Percentiles rank a stretch among this genome's conserved stretches.
phyloP scores from a whole-genome alignment of 2,888 invertebrate genomes.

The Harpagoxenus sublaevis region DNA sequence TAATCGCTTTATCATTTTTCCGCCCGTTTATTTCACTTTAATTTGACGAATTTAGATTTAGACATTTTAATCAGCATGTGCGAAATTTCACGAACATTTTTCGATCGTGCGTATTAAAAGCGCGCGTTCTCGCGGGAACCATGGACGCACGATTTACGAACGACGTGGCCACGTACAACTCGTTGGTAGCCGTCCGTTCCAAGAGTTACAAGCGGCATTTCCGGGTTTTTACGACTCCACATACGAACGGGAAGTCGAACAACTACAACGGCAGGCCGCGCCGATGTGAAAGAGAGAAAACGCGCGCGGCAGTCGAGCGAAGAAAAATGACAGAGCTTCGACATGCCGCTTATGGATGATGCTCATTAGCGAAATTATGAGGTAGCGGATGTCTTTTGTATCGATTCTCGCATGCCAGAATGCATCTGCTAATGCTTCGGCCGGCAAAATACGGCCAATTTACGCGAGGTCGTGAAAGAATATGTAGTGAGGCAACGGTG shows the following conservation, averaged over 20 bases:
- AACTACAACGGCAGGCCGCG: background rate
- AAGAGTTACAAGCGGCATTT: constrained; percentile 34
- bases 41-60: constrained; percentile 7
- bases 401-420: constrained; percentile 43
- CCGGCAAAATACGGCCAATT: constrained; percentile 6
- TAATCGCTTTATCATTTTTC: background rate
- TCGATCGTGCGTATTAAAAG: background rate
- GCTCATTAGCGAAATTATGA: constrained; percentile 74
- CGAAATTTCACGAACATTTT: constrained; percentile 5
- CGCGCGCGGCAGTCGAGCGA: background rate
- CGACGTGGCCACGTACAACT: constrained; percentile 8
- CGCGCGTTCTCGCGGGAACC: background rate
- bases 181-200: constrained; percentile 32
- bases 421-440: background rate
- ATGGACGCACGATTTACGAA: constrained; percentile 23
- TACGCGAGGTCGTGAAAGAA: constrained; percentile 19
- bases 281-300: background rate
- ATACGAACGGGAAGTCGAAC: constrained; percentile 18
- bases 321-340: constrained; percentile 57
- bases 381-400: constrained; percentile 64
- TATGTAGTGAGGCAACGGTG: constrained; percentile 71
- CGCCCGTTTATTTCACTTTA: background rate
- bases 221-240: constrained; percentile 34
- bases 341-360: constrained; percentile 52
- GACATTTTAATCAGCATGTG: background rate